Conservation (phyloP, 2,113 vertebrate species). For the Centropristis striata region DNA sequence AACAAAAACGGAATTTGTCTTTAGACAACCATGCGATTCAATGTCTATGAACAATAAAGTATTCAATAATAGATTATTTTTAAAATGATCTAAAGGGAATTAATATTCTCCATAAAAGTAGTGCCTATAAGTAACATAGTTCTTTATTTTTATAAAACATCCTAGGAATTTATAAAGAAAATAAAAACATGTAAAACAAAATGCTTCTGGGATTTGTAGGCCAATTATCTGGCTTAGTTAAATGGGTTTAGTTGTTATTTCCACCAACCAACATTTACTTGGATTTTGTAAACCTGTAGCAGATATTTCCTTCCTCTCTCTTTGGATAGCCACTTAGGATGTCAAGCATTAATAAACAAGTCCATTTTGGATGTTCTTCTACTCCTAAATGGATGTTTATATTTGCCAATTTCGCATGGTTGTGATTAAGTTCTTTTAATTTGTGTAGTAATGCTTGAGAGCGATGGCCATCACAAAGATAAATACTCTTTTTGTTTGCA, state of each 20-base stretch:
- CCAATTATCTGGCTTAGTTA: too few species aligned
- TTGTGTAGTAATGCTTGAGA: too few species aligned
- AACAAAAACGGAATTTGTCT: not conserved
- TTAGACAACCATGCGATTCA: not conserved
- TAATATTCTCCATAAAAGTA: not conserved
- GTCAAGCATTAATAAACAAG: conserved; percentile 20
- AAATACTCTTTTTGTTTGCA: too few species aligned
- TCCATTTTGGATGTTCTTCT: conserved; percentile 7
- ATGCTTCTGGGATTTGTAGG: not conserved
- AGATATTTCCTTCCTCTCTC: not conserved
- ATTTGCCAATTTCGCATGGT: too few species aligned
- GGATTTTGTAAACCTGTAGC: not conserved
- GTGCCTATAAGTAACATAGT: not conserved
- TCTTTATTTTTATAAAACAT: not conserved
- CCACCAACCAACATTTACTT: not conserved
- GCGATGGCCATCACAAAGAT: not conserved
- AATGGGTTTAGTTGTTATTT: not conserved
- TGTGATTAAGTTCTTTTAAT: too few species aligned
- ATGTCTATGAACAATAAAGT: not conserved
- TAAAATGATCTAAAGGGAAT: too few species aligned
- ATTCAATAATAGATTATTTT: too few species aligned
- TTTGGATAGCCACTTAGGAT: not conserved
- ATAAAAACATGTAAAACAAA: not conserved
- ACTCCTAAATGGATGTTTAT: too few species aligned
- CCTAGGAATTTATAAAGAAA: not conserved